Evolutionary conservation across 2,797 vertebrate species (phyloP), one percentile per base, ranked within the genome.

Genomic region (Lagorchestes hirsutus): DNA sequence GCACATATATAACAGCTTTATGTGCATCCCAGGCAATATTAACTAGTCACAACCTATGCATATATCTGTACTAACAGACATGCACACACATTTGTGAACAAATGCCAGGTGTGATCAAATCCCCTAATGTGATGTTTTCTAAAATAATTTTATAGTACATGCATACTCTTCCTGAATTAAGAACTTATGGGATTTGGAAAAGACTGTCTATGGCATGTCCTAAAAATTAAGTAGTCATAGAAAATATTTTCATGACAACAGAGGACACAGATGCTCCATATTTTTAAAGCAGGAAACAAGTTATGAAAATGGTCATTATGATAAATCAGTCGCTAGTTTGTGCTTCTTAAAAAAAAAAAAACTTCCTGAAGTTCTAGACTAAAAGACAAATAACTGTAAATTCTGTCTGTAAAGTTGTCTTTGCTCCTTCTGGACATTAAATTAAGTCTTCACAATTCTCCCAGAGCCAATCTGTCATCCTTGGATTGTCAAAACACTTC

Each of bases 381-480:
- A 93, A 94, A 97, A 95, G 40, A 91, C 74, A 91, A 28, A 4
- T 91, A 91, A 46, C 91, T 96, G 58, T 96, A 94, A 95, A 28
- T 96, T 93, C 34, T 96, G 91, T 96, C 62, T 93, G 92, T 95
- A 54, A 92, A 93, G 27, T 94, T 95, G 29, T 95, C 90, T 94
- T 91, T 96, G 92, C 54, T 95, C 54, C 96, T 97, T 96, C 93
- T 93, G 55, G 91, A 55, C 67, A 93, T 96, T 94, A 97, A 97
- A 91, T 96, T 97, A 97, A 97, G 93, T 67, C 28, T 34, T 28
- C 59, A 96, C 52, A 95, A 55, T 91, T 96, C 82, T 54, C 55
- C 10, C 34, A 96, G 31, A 96, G 56, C 31, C 91, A 93, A 93
- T 93, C 94, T 96, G 28, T 95, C 95, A 95, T 95, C 82, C 74